phyloP scores from a whole-genome alignment of 2,113 vertebrate genomes.

The Octodon degus region DNA sequence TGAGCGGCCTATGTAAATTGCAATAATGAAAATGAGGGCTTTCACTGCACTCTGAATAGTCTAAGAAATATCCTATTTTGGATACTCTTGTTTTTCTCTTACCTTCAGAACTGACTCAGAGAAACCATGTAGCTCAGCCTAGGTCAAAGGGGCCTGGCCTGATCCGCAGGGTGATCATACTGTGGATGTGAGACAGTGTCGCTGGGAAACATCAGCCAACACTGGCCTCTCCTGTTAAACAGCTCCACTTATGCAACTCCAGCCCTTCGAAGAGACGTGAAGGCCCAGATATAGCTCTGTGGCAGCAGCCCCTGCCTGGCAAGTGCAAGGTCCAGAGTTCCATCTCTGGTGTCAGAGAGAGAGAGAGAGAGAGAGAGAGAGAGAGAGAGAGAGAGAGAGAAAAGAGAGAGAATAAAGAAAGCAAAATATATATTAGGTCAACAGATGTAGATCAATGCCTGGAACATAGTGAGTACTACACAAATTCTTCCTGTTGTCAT shows the following conservation, averaged over 20 bases:
- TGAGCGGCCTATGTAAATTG: slow-evolving; percentile 22
- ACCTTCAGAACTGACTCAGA: neutral
- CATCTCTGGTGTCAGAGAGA: too few species aligned
- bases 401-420: too few species aligned
- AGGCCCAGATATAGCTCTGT: too few species aligned
- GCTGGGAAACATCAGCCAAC: neutral
- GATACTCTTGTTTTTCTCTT: slow-evolving; percentile 60
- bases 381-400: too few species aligned
- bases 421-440: accelerated
- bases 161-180: accelerated
- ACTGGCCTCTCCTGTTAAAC: neutral
- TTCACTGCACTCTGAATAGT: slow-evolving; percentile 20
- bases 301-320: too few species aligned
- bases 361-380: too few species aligned
- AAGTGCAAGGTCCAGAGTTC: too few species aligned
- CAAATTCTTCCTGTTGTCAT: neutral
- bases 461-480: accelerated
- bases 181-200: too few species aligned
- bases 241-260: neutral
- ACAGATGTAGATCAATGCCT: neutral
- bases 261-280: neutral
- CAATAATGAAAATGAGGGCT: slow-evolving; percentile 55
- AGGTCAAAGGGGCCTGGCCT: neutral
- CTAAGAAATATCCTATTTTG: slow-evolving; percentile 58
- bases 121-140: neutral